A percentile compares a stretch with the other conserved stretches of the same genome.
Conservation (phyloP, 2,113 vertebrate genomes). For the Heptranchias perlo region DNA sequence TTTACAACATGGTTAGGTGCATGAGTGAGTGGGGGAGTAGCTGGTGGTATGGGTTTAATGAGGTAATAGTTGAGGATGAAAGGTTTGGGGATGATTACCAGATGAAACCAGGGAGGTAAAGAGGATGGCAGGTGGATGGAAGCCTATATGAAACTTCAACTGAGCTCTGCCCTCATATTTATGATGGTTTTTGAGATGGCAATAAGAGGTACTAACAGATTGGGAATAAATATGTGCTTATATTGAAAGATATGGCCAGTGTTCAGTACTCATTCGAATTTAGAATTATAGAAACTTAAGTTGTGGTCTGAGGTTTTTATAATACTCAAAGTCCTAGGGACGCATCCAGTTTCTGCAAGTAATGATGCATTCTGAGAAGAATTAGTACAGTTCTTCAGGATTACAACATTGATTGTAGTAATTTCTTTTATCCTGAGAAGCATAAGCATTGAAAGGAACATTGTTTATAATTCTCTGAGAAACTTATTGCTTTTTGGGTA, state of each 20-base stretch:
- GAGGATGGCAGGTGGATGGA: background rate
- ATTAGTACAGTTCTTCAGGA: background rate
- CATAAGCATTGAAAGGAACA: background rate
- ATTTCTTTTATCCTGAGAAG: background rate
- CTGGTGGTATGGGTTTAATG: background rate
- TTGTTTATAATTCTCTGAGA: background rate
- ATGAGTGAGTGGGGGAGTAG: background rate
- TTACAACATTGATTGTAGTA: background rate
- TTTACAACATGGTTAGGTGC: background rate
- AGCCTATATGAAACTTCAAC: background rate
- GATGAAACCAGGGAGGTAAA: background rate
- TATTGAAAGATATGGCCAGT: background rate
- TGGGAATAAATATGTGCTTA: background rate
- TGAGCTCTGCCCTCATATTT: background rate
- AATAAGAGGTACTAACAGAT: background rate
- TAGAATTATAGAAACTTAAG: background rate
- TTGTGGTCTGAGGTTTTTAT: background rate
- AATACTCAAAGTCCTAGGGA: background rate
- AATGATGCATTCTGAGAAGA: background rate
- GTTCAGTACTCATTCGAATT: background rate
- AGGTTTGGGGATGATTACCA: background rate
- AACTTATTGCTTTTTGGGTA: background rate
- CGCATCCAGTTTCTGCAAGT: background rate
- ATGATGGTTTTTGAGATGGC: background rate
- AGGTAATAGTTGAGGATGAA: background rate